phyloP scores from a whole-genome alignment of 2,888 invertebrate species.

The Ypsolopha sequella region DNA sequence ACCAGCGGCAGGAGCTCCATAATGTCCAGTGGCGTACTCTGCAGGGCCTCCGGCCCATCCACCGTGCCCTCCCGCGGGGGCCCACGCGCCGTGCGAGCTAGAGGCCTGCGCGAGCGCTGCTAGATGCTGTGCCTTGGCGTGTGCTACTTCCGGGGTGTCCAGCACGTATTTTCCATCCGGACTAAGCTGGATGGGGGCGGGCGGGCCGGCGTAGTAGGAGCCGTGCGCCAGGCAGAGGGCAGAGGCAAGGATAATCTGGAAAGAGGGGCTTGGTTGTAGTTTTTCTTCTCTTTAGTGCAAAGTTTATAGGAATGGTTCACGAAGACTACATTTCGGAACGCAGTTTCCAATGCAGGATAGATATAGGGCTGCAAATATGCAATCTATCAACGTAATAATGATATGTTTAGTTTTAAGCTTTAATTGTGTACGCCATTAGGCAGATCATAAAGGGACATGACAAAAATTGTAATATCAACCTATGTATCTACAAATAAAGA shows the following conservation, averaged over 20 bases:
- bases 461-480: no score
- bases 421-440: no score
- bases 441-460: no score
- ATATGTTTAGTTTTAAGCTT: no score
- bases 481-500: no score
- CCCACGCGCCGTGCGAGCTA: constrained; percentile 59
- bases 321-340: neutral
- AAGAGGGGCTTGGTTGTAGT: neutral
- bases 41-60: constrained; percentile 29
- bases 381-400: no score
- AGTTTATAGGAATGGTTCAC: neutral
- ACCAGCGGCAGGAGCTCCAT: constrained; percentile 62
- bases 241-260: constrained; percentile 59
- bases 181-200: constrained; percentile 56
- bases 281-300: neutral
- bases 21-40: constrained; percentile 38
- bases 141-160: constrained; percentile 68
- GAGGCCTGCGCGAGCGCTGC: constrained; percentile 62
- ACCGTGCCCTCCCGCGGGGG: constrained; percentile 27
- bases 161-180: constrained; percentile 65
- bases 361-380: no score
- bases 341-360: no score
- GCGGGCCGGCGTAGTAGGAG: constrained; percentile 64
- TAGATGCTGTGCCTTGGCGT: constrained; percentile 59
- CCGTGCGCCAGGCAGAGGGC: constrained; percentile 64